Conservation (phyloP, 1,140 invertebrate genomes). For the Lucilia sericata region DNA sequence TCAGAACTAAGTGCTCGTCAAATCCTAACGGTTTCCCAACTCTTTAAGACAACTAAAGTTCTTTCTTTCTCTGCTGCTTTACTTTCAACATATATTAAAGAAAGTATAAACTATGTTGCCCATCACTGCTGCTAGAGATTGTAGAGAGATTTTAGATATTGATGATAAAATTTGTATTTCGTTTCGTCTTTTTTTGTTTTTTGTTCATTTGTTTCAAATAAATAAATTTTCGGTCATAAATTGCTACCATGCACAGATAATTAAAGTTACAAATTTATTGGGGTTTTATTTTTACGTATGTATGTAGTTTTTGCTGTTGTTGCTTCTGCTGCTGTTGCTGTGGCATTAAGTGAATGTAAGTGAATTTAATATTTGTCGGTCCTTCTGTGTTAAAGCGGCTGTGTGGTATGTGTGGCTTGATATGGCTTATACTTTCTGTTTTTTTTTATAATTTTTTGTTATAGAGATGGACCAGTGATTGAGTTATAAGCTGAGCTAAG, state of each 20-base stretch:
- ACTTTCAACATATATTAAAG: too few species aligned
- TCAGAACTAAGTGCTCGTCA: too few species aligned
- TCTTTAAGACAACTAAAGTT: too few species aligned
- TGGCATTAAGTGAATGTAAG: constrained; percentile 7
- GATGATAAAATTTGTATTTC: not conserved
- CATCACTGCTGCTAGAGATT: not conserved
- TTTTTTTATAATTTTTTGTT: not conserved
- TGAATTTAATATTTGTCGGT: not conserved
- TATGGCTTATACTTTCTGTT: not conserved
- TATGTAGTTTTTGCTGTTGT: not conserved
- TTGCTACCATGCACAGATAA: constrained; percentile 34
- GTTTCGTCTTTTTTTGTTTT: not conserved
- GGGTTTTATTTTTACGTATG: constrained; percentile 12
- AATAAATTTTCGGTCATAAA: constrained; percentile 41
- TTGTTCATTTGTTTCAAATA: constrained; percentile 34
- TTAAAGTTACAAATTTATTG: constrained; percentile 42
- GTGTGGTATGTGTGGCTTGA: constrained; percentile 6
- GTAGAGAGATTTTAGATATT: constrained; percentile 6
- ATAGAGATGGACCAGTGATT: constrained; percentile 19
- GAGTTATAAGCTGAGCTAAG: constrained; percentile 26
- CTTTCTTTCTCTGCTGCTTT: too few species aligned
- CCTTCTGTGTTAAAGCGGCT: not conserved
- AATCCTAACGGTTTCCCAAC: too few species aligned
- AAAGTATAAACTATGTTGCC: too few species aligned
- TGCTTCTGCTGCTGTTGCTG: not conserved